Conservation (phyloP, 2,888 invertebrate species). For the Arge pagana region DNA sequence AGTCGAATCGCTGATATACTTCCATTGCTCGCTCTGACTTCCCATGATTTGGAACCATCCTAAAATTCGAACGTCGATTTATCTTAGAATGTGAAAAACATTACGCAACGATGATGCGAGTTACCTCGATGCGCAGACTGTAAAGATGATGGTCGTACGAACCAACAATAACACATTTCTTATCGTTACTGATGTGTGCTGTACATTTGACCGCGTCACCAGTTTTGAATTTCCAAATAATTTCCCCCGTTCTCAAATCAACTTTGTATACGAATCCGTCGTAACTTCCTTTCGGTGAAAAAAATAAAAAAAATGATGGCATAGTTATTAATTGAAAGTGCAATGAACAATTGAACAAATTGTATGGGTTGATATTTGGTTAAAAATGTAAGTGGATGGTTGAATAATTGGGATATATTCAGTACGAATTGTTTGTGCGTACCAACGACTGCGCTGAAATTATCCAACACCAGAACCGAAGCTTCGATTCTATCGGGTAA, state of each 20-base stretch:
- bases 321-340: conserved; percentile 33
- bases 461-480: conserved; percentile 59
- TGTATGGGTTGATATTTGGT: background rate
- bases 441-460: conserved; percentile 69
- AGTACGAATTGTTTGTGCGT: conserved; percentile 31
- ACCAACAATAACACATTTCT: conserved; percentile 66
- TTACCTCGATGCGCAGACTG: conserved; percentile 64
- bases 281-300: conserved; percentile 65
- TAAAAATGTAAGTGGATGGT: background rate
- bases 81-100: background rate
- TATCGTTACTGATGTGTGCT: conserved; percentile 56
- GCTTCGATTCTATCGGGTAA: conserved; percentile 78
- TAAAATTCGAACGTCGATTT: conserved; percentile 48
- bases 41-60: conserved; percentile 59
- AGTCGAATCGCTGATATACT: conserved; percentile 60
- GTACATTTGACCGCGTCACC: conserved; percentile 70
- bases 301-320: background rate
- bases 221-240: conserved; percentile 68
- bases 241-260: conserved; percentile 60
- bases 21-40: conserved; percentile 54
- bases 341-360: conserved; percentile 10
- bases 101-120: conserved; percentile 29
- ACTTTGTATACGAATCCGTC: conserved; percentile 75
- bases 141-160: conserved; percentile 73
- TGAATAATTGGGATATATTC: conserved; percentile 4